These are phyloP conservation scores for Heterohyrax brucei DNA, from an alignment of 2,797 vertebrate genomes.

Conservation along the genomic window DNA sequence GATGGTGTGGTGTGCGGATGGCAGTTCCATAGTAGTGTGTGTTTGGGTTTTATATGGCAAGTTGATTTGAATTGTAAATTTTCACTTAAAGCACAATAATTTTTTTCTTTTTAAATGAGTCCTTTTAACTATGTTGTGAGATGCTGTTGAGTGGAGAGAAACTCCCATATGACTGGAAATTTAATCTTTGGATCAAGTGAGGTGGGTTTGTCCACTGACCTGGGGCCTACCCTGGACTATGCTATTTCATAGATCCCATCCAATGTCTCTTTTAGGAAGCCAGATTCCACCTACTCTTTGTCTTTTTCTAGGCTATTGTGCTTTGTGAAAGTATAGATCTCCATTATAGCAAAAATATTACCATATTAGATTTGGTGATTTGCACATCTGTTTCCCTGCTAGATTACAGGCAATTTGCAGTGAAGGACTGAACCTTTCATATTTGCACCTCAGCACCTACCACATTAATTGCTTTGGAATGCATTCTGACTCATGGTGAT, in stretches of 20 bases:
- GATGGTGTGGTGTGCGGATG: too few species aligned
- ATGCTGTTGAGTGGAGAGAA: not conserved
- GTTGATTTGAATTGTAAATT: too few species aligned
- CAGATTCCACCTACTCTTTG: not conserved
- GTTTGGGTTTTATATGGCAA: too few species aligned
- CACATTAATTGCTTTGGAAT: not conserved
- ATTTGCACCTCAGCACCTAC: not conserved
- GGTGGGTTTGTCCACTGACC: not conserved
- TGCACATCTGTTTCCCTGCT: not conserved
- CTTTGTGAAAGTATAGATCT: not conserved
- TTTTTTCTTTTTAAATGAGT: not conserved
- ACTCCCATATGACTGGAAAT: conserved; percentile 30
- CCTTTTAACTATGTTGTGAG: conserved; percentile 20
- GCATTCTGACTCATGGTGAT: not conserved
- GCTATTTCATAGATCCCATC: not conserved
- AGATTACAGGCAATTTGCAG: not conserved
- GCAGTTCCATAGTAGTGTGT: too few species aligned
- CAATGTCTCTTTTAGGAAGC: not conserved
- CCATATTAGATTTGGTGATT: not conserved
- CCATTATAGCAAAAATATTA: not conserved
- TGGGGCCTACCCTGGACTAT: not conserved
- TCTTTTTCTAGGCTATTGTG: not conserved
- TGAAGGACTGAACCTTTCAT: conserved; percentile 12
- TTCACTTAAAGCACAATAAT: too few species aligned
- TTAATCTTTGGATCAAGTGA: conserved; percentile 10